Percentiles rank a stretch among this genome's conserved stretches.
These are phyloP conservation scores for Eupithecia vulgata DNA, from an alignment of 2,888 invertebrate species.

Conservation along the genomic window DNA sequence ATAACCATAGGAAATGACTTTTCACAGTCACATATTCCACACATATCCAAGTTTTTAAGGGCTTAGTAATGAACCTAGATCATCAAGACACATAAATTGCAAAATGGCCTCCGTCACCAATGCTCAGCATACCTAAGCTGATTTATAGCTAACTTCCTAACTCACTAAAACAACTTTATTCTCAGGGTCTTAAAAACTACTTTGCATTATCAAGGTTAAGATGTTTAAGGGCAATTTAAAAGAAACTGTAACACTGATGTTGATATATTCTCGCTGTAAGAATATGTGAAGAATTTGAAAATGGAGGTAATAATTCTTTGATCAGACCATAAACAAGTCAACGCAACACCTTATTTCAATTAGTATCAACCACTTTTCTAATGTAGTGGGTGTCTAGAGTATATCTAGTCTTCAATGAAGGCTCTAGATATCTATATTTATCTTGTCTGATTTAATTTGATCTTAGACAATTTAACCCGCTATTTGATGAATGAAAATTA, in stretches of 20 bases:
- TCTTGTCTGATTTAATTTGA: not conserved
- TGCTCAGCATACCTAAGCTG: constrained; percentile 44
- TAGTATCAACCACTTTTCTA: constrained; percentile 21
- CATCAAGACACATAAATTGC: constrained; percentile 51
- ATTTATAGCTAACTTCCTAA: constrained; percentile 40
- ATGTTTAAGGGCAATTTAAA: constrained; percentile 43
- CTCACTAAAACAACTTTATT: constrained; percentile 13
- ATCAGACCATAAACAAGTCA: constrained; percentile 32
- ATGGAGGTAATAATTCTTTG: constrained; percentile 41
- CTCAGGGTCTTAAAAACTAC: not conserved
- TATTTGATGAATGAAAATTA: not conserved
- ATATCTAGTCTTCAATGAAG: not conserved
- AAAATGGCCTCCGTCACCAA: constrained; percentile 46
- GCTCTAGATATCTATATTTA: not conserved
- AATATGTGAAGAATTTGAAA: constrained; percentile 45
- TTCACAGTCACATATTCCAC: not conserved
- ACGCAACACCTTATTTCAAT: constrained; percentile 26
- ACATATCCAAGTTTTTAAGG: constrained; percentile 25
- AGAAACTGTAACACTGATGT: constrained; percentile 51
- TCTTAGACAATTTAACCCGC: too few relatives aligned
- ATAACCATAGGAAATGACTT: constrained; percentile 9
- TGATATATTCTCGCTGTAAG: constrained; percentile 47
- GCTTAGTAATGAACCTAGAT: constrained; percentile 39
- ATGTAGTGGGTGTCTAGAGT: constrained; percentile 18
- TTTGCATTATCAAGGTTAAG: not conserved